A percentile compares a stretch with the other conserved stretches of the same genome.
phyloP scores from a whole-genome alignment of 64 coral and sea anemone species.

The Porites australiensis region DNA sequence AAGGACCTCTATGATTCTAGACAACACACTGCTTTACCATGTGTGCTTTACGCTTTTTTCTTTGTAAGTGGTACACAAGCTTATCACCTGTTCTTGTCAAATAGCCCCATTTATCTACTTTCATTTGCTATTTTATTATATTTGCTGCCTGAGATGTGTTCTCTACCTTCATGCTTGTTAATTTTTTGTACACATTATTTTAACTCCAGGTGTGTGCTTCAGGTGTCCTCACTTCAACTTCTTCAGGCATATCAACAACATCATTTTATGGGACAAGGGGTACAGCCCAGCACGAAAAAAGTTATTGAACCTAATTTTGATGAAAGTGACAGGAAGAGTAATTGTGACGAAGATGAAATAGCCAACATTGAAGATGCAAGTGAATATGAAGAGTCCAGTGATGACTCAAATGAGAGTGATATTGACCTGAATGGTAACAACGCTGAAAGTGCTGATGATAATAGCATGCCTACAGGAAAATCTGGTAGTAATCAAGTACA shows the following conservation, averaged over 20 bases:
- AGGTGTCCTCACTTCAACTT: background rate
- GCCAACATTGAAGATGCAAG: background rate
- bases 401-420: background rate
- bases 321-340: background rate
- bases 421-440: background rate
- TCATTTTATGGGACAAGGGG: slow-evolving; percentile 2
- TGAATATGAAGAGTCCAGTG: background rate
- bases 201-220: background rate
- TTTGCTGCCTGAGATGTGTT: slow-evolving; percentile 22
- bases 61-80: background rate
- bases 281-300: background rate
- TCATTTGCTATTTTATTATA: slow-evolving; percentile 17
- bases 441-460: slow-evolving; percentile 6
- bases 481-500: slow-evolving; percentile 19
- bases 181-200: slow-evolving; percentile 16
- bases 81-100: background rate
- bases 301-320: slow-evolving; percentile 6
- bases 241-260: slow-evolving; percentile 20
- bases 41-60: background rate
- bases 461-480: background rate
- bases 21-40: background rate
- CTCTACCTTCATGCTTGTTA: background rate
- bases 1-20: slow-evolving; percentile 21
- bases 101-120: background rate
- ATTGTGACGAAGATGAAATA: slow-evolving; percentile 7